These are phyloP conservation scores for Chrysomela aeneicollis DNA, from an alignment of 2,888 invertebrate species.

Conservation along the genomic window DNA sequence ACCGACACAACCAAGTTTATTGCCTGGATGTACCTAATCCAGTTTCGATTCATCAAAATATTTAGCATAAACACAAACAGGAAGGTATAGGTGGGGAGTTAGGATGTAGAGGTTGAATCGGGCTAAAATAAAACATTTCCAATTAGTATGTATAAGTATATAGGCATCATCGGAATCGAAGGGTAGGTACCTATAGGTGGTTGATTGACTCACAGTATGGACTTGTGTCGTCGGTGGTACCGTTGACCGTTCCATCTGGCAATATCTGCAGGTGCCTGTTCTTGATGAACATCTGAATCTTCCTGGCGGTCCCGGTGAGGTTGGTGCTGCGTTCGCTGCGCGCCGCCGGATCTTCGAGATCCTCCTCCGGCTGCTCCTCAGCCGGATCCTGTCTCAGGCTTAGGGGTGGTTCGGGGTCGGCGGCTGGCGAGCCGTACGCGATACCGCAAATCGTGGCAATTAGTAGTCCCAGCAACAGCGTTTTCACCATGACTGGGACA, in stretches of 20 bases:
- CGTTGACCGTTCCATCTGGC: constrained; percentile 86
- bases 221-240: constrained; percentile 80
- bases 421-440: constrained; percentile 57
- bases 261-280: constrained; percentile 83
- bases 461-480: constrained; percentile 61
- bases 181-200: neutral
- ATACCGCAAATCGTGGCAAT: constrained; percentile 60
- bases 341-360: constrained; percentile 54
- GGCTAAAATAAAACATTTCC: constrained; percentile 3
- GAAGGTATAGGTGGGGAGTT: neutral
- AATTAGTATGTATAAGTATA: too few species aligned
- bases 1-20: too few species aligned
- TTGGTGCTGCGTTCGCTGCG: constrained; percentile 79
- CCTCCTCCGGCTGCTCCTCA: constrained; percentile 15
- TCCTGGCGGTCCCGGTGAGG: constrained; percentile 79
- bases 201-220: constrained; percentile 78
- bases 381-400: constrained; percentile 50
- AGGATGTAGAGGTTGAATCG: neutral
- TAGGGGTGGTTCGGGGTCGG: constrained; percentile 25
- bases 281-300: constrained; percentile 86
- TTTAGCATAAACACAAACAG: neutral
- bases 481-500: constrained; percentile 64
- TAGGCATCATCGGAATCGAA: neutral
- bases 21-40: too few species aligned
- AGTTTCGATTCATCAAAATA: too few species aligned